These are phyloP conservation scores for Meriones unguiculatus DNA, from an alignment of 2,113 vertebrate species.

Conservation along the genomic window DNA sequence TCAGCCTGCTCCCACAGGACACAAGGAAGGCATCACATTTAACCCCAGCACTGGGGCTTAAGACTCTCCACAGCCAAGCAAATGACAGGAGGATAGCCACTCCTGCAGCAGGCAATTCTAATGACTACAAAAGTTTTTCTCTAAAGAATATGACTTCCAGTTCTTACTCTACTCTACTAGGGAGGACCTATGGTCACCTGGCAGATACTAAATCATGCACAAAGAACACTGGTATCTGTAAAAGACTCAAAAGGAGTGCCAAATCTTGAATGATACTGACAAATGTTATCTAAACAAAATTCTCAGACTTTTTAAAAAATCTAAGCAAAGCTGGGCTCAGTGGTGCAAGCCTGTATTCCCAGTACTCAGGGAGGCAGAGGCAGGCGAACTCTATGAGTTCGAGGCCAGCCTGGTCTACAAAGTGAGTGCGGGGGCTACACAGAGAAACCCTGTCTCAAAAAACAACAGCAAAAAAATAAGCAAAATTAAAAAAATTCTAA, in stretches of 20 bases:
- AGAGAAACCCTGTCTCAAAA: too few relatives aligned
- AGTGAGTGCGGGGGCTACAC: too few relatives aligned
- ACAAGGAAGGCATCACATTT: neutral
- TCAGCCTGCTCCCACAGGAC: neutral
- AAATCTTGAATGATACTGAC: neutral
- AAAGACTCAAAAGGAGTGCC: neutral
- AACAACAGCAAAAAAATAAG: too few relatives aligned
- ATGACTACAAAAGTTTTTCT: neutral
- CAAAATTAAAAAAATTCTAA: neutral
- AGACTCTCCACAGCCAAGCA: conserved; percentile 8
- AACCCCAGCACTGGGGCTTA: neutral
- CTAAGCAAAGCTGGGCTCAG: neutral
- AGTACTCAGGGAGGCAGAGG: too few relatives aligned
- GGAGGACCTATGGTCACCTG: neutral
- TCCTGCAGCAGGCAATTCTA: neutral
- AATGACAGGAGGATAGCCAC: neutral
- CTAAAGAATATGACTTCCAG: neutral
- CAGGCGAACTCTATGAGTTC: too few relatives aligned
- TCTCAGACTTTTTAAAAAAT: neutral
- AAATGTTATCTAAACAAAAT: neutral
- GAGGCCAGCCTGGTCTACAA: too few relatives aligned
- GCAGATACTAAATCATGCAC: neutral
- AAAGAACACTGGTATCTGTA: neutral
- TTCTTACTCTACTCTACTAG: neutral
- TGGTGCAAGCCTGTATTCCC: too few relatives aligned